phyloP scores from a whole-genome alignment of 2,888 invertebrate species.

The Iphiclides podalirius region DNA sequence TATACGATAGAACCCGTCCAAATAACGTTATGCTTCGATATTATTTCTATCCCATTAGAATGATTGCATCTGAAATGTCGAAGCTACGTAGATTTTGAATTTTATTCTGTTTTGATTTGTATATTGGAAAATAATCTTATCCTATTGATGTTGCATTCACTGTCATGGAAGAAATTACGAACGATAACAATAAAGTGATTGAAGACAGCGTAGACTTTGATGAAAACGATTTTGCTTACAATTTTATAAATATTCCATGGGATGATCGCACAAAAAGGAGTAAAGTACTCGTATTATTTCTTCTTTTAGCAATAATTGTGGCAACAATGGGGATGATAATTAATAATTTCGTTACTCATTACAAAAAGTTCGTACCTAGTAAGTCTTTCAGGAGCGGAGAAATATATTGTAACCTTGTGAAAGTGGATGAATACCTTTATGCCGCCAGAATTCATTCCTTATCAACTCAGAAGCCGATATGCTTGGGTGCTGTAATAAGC shows the following conservation, averaged over 20 bases:
- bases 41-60: neutral
- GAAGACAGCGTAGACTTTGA: no score
- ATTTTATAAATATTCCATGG: constrained; percentile 63
- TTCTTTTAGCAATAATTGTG: constrained; percentile 51
- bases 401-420: constrained; percentile 52
- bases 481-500: constrained; percentile 61
- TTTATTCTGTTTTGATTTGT: neutral
- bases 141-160: neutral
- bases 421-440: constrained; percentile 48
- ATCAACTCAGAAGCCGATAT: constrained; percentile 51
- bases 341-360: constrained; percentile 54
- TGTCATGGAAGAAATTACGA: constrained; percentile 38
- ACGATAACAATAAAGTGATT: no score
- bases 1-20: no score
- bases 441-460: constrained; percentile 59
- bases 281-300: constrained; percentile 50
- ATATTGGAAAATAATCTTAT: constrained; percentile 1
- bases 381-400: constrained; percentile 31
- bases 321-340: constrained; percentile 47
- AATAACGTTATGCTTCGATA: no score
- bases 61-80: constrained; percentile 7
- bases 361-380: constrained; percentile 34
- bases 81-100: constrained; percentile 17
- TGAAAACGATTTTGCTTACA: constrained; percentile 47
- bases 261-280: constrained; percentile 57